Percentiles rank a stretch among this genome's conserved stretches.
Conservation (phyloP, 2,888 invertebrate genomes). For the Linyphia triangularis region DNA sequence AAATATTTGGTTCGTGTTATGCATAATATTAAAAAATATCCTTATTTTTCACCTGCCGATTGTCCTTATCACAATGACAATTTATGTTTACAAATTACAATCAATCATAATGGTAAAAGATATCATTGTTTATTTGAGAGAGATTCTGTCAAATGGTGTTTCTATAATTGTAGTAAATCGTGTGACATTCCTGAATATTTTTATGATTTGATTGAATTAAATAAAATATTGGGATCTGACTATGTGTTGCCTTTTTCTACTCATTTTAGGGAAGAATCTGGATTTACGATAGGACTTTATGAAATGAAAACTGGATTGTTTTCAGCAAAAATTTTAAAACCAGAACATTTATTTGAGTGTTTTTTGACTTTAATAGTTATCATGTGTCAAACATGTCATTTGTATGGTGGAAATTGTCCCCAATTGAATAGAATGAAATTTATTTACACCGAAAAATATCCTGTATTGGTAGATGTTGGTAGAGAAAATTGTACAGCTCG, state of each 20-base stretch:
- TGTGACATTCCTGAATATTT: conserved; percentile 50
- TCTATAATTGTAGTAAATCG: not conserved
- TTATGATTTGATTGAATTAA: conserved; percentile 16
- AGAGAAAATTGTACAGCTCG: not conserved
- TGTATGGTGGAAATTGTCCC: conserved; percentile 2
- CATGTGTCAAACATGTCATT: not conserved
- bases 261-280: not conserved
- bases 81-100: too few relatives aligned
- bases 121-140: too few relatives aligned
- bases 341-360: conserved; percentile 15
- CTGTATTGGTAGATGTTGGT: conserved; percentile 9
- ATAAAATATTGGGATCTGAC: conserved; percentile 4
- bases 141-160: too few relatives aligned
- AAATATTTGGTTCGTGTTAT: too few relatives aligned
- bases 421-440: conserved; percentile 28
- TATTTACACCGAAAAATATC: conserved; percentile 22
- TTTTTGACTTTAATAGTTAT: conserved; percentile 21
- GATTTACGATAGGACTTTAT: conserved; percentile 16
- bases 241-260: conserved; percentile 13
- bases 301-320: not conserved
- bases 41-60: too few relatives aligned
- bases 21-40: too few relatives aligned
- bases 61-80: too few relatives aligned
- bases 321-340: not conserved
- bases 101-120: too few relatives aligned